These are phyloP conservation scores for Aphelenchoides besseyi DNA, from an alignment of 1,140 invertebrate species.

Conservation along the genomic window DNA sequence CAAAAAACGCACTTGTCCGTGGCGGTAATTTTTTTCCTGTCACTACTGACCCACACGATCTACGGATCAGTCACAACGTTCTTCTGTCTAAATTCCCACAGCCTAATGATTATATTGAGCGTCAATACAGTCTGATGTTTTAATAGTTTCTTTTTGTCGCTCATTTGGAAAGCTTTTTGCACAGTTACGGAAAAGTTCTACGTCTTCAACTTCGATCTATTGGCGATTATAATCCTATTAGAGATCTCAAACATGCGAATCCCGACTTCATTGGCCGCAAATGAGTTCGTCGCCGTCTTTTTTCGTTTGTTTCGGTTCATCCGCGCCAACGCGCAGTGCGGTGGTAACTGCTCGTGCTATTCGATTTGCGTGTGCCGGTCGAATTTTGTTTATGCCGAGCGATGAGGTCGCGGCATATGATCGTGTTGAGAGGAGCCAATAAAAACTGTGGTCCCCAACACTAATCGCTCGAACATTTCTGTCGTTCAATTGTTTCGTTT, in stretches of 20 bases:
- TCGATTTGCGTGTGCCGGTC: neutral
- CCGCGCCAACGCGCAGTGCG: too few relatives aligned
- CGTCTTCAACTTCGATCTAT: too few relatives aligned
- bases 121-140: too few relatives aligned
- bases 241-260: neutral
- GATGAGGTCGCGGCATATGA: neutral
- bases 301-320: neutral
- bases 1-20: neutral
- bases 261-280: neutral
- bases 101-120: too few relatives aligned
- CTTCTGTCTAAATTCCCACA: too few relatives aligned
- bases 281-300: neutral
- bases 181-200: too few relatives aligned
- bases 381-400: neutral
- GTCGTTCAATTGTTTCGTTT: neutral
- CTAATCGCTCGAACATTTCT: neutral
- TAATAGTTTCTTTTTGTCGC: too few relatives aligned
- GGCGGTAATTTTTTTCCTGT: neutral
- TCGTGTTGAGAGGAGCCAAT: neutral
- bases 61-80: too few relatives aligned
- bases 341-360: neutral
- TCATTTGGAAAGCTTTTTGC: too few relatives aligned
- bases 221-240: too few relatives aligned
- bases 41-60: neutral
- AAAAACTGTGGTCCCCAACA: neutral